These are phyloP conservation scores for Phortica magna DNA, from an alignment of 2,888 invertebrate genomes.

Conservation along the genomic window DNA sequence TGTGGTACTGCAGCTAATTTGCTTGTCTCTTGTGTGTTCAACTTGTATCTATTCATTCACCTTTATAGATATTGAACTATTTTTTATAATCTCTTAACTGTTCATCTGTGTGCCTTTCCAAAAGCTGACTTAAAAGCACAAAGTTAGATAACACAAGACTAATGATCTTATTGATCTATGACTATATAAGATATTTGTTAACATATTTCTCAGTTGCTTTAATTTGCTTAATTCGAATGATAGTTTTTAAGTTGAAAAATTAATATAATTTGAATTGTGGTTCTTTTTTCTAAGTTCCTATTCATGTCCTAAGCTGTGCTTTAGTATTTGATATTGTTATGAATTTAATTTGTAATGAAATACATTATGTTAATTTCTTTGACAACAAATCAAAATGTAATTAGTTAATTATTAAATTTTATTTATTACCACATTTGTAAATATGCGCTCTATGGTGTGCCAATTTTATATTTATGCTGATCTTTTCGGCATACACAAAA, in stretches of 20 bases:
- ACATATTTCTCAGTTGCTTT: neutral
- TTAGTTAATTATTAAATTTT: conserved; percentile 2
- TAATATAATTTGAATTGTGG: neutral
- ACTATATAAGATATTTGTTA: neutral
- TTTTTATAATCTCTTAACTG: neutral
- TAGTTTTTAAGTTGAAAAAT: neutral
- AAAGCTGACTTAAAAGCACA: neutral
- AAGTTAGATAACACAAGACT: neutral
- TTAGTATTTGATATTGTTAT: neutral
- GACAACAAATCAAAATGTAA: neutral
- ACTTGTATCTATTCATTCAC: too few species aligned
- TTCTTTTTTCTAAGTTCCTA: conserved; percentile 16
- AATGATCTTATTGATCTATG: neutral
- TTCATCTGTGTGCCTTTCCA: too few species aligned
- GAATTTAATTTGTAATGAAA: too few species aligned
- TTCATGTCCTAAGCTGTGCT: neutral
- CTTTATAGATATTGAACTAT: neutral
- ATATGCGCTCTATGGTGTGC: conserved; percentile 23
- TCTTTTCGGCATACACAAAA: too few species aligned
- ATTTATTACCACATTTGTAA: neutral
- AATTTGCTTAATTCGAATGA: neutral
- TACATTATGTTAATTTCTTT: neutral
- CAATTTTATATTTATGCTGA: neutral
- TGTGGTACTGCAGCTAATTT: too few species aligned
- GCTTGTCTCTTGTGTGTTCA: too few species aligned